Evolutionary conservation across 2,888 invertebrate species (phyloP), one percentile per base, ranked within the genome.

Genomic region (Gymnosoma rotundatum): DNA sequence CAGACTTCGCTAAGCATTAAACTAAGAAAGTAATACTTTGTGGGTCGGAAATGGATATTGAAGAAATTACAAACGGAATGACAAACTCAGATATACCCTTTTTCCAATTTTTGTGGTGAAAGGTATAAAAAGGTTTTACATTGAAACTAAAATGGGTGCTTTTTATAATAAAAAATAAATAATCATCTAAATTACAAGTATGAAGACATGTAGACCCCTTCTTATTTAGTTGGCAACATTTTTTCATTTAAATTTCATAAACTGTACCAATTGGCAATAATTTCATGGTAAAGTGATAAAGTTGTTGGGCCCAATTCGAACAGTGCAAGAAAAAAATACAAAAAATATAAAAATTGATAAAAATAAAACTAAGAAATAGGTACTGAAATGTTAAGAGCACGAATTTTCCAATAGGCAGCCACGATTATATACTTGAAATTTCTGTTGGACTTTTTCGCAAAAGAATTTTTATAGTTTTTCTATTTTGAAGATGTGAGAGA

Each of bases 361-460:
- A 54, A 52, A 36, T 38, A 54, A 38, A 5, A 20, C 36, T 18
- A 58, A 70, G 64, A 76, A n/a, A n/a, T n/a, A 78, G 63, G 64
- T 70, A 80, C 78, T 84, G 70, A 81, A 84, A 84, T 81, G 81
- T 84, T 78, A 78, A 78, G 42, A 61, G 84, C 84, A 84, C 84
- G 84, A 84, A 84, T 81, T 84, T 84, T 78, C 81, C 84, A 84
- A 84, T 64, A 81, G 84, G 81, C 84, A 84, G 81, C 84, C 81
- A 84, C 81, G 84, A 84, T 84, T 73, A 79, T 64, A 72, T 48
- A 73, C 60, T 72, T 50, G 73, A 76, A 73, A 78, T 73, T 73
- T 64, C 60, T 63, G 70, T 66, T 76, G 58, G 74, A 63, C 67
- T 78, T 78, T 25, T 38, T 52, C 42, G 54, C 64, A 42, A 56